These are phyloP conservation scores for Idaea dimidiata DNA, from an alignment of 2,888 invertebrate genomes.

Conservation along the genomic window DNA sequence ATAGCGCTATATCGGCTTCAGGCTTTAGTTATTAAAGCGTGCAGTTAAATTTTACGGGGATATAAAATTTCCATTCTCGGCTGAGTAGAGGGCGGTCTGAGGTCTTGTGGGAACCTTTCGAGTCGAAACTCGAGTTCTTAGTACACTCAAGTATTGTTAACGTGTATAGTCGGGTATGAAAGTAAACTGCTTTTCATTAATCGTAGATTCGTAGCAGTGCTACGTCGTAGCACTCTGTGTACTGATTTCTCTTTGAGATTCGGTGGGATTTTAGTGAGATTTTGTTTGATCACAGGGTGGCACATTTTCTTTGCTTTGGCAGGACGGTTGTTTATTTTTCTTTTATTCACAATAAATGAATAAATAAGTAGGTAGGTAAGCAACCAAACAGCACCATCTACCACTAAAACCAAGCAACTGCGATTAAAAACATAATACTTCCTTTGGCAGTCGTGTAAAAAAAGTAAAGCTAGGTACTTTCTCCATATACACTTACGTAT, in stretches of 20 bases:
- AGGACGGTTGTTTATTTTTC: too few species aligned
- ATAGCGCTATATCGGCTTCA: conserved; percentile 69
- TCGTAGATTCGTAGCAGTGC: conserved; percentile 23
- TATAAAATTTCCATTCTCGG: conserved; percentile 71
- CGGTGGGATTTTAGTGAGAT: not conserved
- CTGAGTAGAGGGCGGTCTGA: conserved; percentile 47
- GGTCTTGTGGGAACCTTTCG: conserved; percentile 36
- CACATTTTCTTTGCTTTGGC: too few species aligned
- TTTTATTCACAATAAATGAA: too few species aligned
- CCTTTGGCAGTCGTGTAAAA: too few species aligned
- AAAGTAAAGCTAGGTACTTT: too few species aligned
- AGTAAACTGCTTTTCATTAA: not conserved
- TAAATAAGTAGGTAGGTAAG: too few species aligned
- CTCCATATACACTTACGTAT: too few species aligned
- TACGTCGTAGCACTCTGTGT: conserved; percentile 9
- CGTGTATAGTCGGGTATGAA: not conserved
- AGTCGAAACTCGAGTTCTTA: not conserved
- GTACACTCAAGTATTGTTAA: conserved; percentile 11
- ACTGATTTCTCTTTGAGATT: not conserved
- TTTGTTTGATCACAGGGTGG: too few species aligned
- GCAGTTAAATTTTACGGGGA: conserved; percentile 70
- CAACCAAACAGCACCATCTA: too few species aligned
- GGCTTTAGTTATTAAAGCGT: conserved; percentile 76
- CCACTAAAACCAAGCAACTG: too few species aligned
- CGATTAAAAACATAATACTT: too few species aligned